A percentile compares a stretch with the other conserved stretches of the same genome.
Conservation (phyloP, 2,888 invertebrate species). For the Dusona sp. region DNA sequence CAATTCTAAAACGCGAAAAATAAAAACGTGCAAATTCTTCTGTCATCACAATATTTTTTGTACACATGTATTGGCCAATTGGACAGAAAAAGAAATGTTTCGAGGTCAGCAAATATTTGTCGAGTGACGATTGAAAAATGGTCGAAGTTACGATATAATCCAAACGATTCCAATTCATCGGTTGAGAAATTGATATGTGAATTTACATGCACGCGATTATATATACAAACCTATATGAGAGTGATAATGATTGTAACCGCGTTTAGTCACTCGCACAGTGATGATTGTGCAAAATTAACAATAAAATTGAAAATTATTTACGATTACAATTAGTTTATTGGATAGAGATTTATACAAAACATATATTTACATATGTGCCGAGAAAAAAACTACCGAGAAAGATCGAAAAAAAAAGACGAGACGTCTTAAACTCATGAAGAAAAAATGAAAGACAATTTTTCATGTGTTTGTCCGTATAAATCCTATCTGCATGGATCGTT, state of each 20-base stretch:
- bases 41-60: neutral
- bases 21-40: neutral
- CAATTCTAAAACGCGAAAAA: neutral
- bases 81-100: slow-evolving; percentile 38
- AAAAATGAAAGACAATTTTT: slow-evolving; percentile 9
- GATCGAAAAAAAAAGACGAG: neutral
- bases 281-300: neutral
- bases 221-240: neutral
- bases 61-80: slow-evolving; percentile 26
- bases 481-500: slow-evolving; percentile 30
- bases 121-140: slow-evolving; percentile 43
- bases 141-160: neutral
- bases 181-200: neutral
- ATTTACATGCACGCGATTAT: neutral
- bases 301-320: neutral
- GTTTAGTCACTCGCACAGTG: too few species aligned
- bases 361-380: neutral
- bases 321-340: neutral
- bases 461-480: slow-evolving; percentile 20
- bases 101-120: slow-evolving; percentile 53
- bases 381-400: neutral
- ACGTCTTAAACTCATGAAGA: neutral
- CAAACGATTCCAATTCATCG: slow-evolving; percentile 9
- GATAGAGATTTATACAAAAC: neutral
- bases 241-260: too few species aligned